Percentiles rank a stretch among this genome's conserved stretches.
phyloP scores from a whole-genome alignment of 2,888 invertebrate genomes.

The Argyresthia goedartella region DNA sequence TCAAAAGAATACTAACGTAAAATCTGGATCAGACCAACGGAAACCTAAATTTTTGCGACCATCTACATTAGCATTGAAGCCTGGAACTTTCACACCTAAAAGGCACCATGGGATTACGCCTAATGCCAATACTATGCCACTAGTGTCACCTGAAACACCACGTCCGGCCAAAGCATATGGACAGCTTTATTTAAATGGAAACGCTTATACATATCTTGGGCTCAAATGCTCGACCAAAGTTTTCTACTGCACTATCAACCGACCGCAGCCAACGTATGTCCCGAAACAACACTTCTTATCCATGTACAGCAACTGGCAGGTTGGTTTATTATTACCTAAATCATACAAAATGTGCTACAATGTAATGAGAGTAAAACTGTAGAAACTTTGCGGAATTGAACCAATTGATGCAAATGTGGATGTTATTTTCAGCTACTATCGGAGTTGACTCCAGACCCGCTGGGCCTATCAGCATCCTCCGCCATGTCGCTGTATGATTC shows the following conservation, averaged over 20 bases:
- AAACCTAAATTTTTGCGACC: conserved; percentile 83
- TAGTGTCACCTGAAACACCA: conserved; percentile 93
- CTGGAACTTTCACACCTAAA: conserved; percentile 85
- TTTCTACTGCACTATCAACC: conserved; percentile 93
- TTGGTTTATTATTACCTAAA: conserved; percentile 24
- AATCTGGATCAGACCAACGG: conserved; percentile 43
- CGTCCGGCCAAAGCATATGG: conserved; percentile 90
- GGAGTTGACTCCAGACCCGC: conserved; percentile 75
- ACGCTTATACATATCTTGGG: conserved; percentile 92
- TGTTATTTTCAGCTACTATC: conserved; percentile 71
- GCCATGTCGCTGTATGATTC: conserved; percentile 84
- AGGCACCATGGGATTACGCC: conserved; percentile 86
- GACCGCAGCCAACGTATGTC: conserved; percentile 95
- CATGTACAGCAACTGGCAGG: conserved; percentile 98
- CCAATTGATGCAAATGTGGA: too few relatives aligned
- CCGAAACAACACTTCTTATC: conserved; percentile 90
- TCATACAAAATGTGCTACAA: not conserved
- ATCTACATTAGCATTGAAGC: conserved; percentile 85
- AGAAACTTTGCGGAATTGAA: too few relatives aligned
- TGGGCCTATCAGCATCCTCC: conserved; percentile 76
- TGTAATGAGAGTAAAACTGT: too few relatives aligned
- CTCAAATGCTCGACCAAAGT: conserved; percentile 91
- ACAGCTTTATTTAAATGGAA: conserved; percentile 90
- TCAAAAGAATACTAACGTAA: conserved; percentile 46
- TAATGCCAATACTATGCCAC: conserved; percentile 83